Conservation (phyloP, 2,888 invertebrate species). For the Eupithecia abbreviata region DNA sequence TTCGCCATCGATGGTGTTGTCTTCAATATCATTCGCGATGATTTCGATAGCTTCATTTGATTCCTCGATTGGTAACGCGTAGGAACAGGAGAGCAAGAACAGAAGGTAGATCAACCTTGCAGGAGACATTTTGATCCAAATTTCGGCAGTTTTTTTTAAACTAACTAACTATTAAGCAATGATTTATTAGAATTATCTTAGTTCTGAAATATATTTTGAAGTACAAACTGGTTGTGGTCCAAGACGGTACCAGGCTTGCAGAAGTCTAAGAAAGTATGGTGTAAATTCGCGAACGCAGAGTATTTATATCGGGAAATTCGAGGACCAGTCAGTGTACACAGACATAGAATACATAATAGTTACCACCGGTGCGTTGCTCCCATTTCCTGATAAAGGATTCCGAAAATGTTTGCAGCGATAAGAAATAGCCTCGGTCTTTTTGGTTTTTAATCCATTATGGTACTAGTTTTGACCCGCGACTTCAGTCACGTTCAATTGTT, state of each 20-base stretch:
- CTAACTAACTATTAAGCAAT: background rate
- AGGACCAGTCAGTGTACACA: constrained; percentile 66
- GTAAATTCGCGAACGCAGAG: constrained; percentile 49
- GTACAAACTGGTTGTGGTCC: background rate
- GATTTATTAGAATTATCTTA: background rate
- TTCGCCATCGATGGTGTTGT: constrained; percentile 59
- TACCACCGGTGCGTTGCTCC: constrained; percentile 67
- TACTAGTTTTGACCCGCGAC: background rate
- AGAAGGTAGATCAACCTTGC: constrained; percentile 21
- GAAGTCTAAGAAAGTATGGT: constrained; percentile 59
- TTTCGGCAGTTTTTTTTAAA: background rate
- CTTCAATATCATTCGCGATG: constrained; percentile 52
- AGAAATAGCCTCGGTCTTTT: constrained; percentile 60
- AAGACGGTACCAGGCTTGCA: constrained; percentile 53
- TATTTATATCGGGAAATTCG: constrained; percentile 66
- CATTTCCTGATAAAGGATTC: constrained; percentile 74
- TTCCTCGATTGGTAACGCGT: constrained; percentile 55
- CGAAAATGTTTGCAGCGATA: constrained; percentile 73
- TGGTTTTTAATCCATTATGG: constrained; percentile 42
- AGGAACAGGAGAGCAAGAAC: constrained; percentile 27
- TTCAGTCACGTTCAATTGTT: background rate
- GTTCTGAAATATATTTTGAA: background rate
- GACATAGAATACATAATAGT: constrained; percentile 45
- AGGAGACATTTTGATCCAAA: background rate
- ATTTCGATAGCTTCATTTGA: constrained; percentile 49